Evolutionary conservation across 2,888 invertebrate genomes (phyloP).

Genomic region (Horisme vitalbata): DNA sequence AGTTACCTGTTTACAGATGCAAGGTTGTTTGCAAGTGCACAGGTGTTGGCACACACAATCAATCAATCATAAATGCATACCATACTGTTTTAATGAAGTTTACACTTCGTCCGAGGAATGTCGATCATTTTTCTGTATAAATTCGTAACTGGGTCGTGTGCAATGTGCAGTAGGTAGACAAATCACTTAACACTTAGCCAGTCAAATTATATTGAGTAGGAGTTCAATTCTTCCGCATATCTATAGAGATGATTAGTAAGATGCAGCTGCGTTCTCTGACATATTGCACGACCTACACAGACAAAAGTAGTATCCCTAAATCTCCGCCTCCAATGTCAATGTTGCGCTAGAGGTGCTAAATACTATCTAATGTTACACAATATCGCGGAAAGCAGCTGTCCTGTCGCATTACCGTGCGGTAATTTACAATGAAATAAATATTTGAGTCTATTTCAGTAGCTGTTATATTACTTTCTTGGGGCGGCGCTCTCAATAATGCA

Average conservation of each 20-base stretch:
- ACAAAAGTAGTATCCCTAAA: slow-evolving; percentile 48
- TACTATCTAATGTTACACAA: slow-evolving; percentile 30
- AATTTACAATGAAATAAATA: slow-evolving; percentile 6
- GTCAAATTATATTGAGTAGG: slow-evolving; percentile 28
- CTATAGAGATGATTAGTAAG: slow-evolving; percentile 33
- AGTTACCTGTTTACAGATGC: slow-evolving; percentile 13
- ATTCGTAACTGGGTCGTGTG: slow-evolving; percentile 37
- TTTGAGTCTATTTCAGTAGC: slow-evolving; percentile 19
- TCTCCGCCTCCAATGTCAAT: slow-evolving; percentile 54
- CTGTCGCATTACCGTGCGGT: slow-evolving; percentile 18
- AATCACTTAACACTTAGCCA: too few species aligned
- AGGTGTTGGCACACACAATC: slow-evolving; percentile 21
- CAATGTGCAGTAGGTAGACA: slow-evolving; percentile 34
- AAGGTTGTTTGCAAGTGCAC: slow-evolving; percentile 18
- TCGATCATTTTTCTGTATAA: slow-evolving; percentile 22
- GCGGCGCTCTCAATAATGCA: slow-evolving; percentile 14
- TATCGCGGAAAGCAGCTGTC: slow-evolving; percentile 26
- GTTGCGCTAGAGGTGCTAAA: slow-evolving; percentile 32
- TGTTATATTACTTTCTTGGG: slow-evolving; percentile 10
- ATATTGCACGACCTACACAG: slow-evolving; percentile 43
- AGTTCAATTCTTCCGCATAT: slow-evolving; percentile 28
- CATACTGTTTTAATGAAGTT: slow-evolving; percentile 14
- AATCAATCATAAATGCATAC: slow-evolving; percentile 24
- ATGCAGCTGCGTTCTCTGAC: slow-evolving; percentile 49
- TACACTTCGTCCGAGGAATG: slow-evolving; percentile 13